phyloP scores from a whole-genome alignment of 2,113 vertebrate species.

The Malurus cyaneus region DNA sequence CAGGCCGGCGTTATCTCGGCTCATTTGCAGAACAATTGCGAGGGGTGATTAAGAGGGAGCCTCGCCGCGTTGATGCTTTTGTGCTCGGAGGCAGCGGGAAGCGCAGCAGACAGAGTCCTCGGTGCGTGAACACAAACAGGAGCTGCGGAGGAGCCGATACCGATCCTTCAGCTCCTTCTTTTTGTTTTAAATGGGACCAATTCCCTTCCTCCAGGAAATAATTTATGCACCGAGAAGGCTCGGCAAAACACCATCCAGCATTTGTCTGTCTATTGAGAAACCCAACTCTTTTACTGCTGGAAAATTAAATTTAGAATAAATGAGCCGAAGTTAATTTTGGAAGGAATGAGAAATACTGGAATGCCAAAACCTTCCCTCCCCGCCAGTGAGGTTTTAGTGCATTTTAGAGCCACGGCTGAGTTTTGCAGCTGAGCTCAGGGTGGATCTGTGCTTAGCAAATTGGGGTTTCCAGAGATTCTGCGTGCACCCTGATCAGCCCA shows the following conservation, averaged over 20 bases:
- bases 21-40: constrained; percentile 8
- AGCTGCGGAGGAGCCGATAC: not conserved
- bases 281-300: not conserved
- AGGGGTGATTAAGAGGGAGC: constrained; percentile 18
- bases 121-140: not conserved
- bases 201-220: not conserved
- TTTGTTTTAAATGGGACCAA: not conserved
- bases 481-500: not conserved
- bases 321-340: not conserved
- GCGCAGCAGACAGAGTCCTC: not conserved
- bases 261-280: not conserved
- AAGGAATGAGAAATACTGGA: not conserved
- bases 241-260: not conserved
- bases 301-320: constrained; percentile 2
- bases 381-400: not conserved
- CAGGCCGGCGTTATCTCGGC: not conserved
- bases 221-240: not conserved
- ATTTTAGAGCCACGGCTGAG: not conserved
- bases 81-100: constrained; percentile 12
- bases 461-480: not conserved
- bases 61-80: not conserved
- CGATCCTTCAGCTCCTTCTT: not conserved
- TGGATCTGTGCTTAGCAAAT: not conserved
- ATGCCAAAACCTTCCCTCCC: not conserved
- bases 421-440: not conserved